Evolutionary conservation across 2,113 vertebrate species (phyloP).

Genomic region (Bettongia penicillata): DNA sequence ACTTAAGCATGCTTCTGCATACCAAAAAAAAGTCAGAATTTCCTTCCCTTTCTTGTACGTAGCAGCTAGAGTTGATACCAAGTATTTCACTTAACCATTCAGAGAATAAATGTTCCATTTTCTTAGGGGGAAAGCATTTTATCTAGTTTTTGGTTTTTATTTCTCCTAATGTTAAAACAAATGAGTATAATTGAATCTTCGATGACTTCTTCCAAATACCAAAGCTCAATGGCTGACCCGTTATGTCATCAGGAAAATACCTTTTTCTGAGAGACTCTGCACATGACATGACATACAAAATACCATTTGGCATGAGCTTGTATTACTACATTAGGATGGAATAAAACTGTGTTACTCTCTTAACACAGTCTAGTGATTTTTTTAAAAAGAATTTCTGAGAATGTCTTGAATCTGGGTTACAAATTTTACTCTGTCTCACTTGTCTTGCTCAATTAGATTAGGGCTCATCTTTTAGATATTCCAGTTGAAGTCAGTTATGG

Average conservation of each 20-base stretch:
- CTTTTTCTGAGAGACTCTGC: background rate
- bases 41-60: background rate
- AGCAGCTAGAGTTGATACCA: background rate
- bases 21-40: background rate
- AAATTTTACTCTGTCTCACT: background rate
- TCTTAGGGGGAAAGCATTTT: background rate
- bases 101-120: background rate
- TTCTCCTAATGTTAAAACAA: background rate
- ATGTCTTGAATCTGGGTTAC: background rate
- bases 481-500: background rate
- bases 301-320: background rate
- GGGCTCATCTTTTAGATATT: background rate
- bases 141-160: background rate
- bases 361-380: background rate
- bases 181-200: background rate
- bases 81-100: rapidly evolving
- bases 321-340: background rate
- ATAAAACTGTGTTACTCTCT: background rate
- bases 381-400: background rate
- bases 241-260: background rate
- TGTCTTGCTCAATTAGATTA: background rate
- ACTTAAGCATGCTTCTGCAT: background rate
- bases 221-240: background rate
- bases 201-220: background rate
- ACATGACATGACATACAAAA: background rate